Base-by-base conservation (phyloP, 1,140 invertebrate genomes). In the Plutomurus gul region DNA sequence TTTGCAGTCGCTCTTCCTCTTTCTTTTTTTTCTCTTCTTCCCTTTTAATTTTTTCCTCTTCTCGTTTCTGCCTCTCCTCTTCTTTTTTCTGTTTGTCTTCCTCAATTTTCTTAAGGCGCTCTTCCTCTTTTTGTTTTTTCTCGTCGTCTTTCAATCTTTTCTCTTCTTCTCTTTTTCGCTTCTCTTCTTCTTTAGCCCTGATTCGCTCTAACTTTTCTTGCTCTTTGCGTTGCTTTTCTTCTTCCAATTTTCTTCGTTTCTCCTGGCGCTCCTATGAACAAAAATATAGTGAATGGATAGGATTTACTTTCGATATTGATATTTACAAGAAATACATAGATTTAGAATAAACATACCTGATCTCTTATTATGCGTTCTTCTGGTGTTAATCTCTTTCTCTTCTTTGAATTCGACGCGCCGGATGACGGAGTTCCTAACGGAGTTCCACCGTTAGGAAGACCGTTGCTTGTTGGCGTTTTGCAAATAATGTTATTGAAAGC, bases 241-340 rank as follows among this genome's bases (percentile, higher is more conserved):
- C 78, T 36, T 82, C 82, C 1, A 78, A n/a, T 79, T 82, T 82
- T 39, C 25, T 16, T 3, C 81, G 74, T 73, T 82, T 82, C 60
- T 82, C 81, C 39, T 37, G 74, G 1, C 78, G 60, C 49, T 82
- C 77, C 81, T 82, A 46, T 10, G 70, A 77, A 16, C 56, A 22
- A 76, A 27, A 11, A 51, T 20, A 36, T n/a, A 75, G 25, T 46
- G 4, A 43, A 71, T 13, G 18, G 10, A 10, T 5, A 4, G 20
- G 4, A 20, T 37, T 8, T n/a, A 37, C n/a, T n/a, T n/a, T n/a
- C n/a, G n/a, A n/a, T n/a, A n/a, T n/a, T n/a, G n/a, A n/a, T n/a
- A n/a, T n/a, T n/a, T n/a, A n/a, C n/a, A n/a, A n/a, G n/a, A n/a
- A 75, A 75, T 11, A 56, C 18, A 20, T 37, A 27, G 4, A 22